Evolutionary conservation across 2,113 vertebrate species (phyloP).

Genomic region (Galbula dea): DNA sequence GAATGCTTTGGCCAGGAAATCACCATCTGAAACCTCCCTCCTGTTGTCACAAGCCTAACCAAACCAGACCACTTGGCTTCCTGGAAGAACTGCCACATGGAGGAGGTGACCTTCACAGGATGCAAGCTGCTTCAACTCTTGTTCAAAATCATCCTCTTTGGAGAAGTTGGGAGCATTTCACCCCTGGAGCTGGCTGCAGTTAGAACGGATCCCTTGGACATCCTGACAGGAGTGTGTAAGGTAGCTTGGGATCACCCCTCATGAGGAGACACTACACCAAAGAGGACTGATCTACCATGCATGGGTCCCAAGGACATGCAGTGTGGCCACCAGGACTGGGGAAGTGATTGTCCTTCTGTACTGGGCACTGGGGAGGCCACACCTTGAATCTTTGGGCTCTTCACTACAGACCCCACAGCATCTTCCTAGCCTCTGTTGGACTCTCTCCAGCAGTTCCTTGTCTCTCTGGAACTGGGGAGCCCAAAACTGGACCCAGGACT

Average conservation of each 20-base stretch:
- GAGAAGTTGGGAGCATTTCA: not conserved
- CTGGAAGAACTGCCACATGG: not conserved
- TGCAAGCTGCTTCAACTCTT: not conserved
- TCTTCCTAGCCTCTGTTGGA: no score
- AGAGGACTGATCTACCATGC: not conserved
- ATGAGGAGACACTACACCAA: rapidly evolving
- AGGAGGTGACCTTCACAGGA: not conserved
- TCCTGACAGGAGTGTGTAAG: no score
- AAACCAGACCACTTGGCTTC: not conserved
- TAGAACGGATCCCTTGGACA: not conserved
- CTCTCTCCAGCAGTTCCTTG: no score
- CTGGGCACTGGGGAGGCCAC: no score
- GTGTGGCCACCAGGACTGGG: no score
- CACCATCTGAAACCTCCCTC: not conserved
- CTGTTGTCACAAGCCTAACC: not conserved
- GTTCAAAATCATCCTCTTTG: not conserved
- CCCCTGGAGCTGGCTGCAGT: not conserved
- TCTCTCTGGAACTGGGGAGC: no score
- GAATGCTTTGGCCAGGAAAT: not conserved
- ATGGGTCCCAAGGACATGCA: rapidly evolving
- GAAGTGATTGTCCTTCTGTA: no score
- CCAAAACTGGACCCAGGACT: no score
- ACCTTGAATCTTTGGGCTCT: no score
- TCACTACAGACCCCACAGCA: no score
- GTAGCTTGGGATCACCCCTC: not conserved